These are phyloP conservation scores for Ormyrus thymus DNA, from an alignment of 2,888 invertebrate species.

Conservation along the genomic window DNA sequence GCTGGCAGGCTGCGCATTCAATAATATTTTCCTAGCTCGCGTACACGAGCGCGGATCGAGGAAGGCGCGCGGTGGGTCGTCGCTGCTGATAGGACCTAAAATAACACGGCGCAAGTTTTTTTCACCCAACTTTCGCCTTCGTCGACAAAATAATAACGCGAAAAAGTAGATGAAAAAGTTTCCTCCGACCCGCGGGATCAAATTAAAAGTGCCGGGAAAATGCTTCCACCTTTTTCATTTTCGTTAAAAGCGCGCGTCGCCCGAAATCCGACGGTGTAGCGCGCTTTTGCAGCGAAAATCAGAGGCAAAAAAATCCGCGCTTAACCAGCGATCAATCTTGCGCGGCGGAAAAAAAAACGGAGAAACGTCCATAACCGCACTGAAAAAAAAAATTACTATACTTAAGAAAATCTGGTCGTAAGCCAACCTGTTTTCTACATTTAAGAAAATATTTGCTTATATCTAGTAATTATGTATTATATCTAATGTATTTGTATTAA, in stretches of 20 bases:
- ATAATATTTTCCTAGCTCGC: conserved; percentile 33
- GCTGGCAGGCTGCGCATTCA: conserved; percentile 16
- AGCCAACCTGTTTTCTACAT: no score
- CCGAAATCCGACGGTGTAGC: background rate
- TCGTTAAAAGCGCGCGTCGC: background rate
- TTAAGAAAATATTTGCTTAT: no score
- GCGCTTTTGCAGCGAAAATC: background rate
- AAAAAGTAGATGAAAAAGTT: background rate
- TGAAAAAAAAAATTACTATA: background rate
- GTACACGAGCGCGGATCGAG: conserved; percentile 1
- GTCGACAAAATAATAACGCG: background rate
- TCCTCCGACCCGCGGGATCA: background rate
- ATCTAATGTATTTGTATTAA: no score
- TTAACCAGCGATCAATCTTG: conserved; percentile 20
- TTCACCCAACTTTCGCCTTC: no score
- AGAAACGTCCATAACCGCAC: conserved; percentile 14
- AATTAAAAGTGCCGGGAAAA: no score
- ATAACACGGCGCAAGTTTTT: no score
- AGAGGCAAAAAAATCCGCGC: conserved; percentile 1
- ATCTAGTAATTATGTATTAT: no score
- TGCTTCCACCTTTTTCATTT: no score
- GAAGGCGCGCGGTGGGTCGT: conserved; percentile 23
- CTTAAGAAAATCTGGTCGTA: background rate
- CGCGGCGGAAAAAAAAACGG: no score
- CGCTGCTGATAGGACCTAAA: conserved; percentile 10